Evolutionary conservation across 1,140 invertebrate species (phyloP), one percentile per base, ranked within the genome.

Genomic region (Onthophagus taurus): DNA sequence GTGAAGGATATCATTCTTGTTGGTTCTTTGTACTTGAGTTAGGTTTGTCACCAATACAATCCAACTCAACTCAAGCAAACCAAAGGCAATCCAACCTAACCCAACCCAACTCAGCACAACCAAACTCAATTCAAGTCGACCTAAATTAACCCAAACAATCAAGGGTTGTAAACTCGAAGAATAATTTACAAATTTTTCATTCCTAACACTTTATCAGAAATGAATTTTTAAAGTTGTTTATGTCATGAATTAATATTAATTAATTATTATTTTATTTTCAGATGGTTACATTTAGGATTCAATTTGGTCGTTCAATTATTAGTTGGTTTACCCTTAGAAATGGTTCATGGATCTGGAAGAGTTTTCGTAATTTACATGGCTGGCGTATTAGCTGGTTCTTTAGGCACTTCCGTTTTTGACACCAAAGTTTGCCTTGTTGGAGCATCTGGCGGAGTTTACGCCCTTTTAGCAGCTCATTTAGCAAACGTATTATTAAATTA

Each of bases 401-500:
- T 96, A 47, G 90, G 89, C 35, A 95, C 92, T 31, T 95, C 91
- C 38, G 88, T 96, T 35, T 90, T 95, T 66, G 92, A 96, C 69
- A 85, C 86, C 31, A 83, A 93, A 61, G 90, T 92, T 29, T 94
- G 83, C 61, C 74, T 97, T 14, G 90, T 94, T 21, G 92, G 92
- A 18, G 91, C 93, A 6, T 94, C 89, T 35, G 92, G 92, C 21
- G 95, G 85, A 21, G 89, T 93, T 44, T 97, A 97, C 66, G 91
- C 92, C 18, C 73, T 96, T 17, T 68, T 96, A 9, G 91, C 92
- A 7, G 91, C 92, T 35, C 93, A 97, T 71, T 74, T 97, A 50
- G 89, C 91, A 45, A 96, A 96, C 64, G 88, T 95, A 26, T 71
- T 96, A 50, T 76, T 97, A 57, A 97, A 97, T 69, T 96, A 93